Evolutionary conservation across 2,888 invertebrate species (phyloP).

Genomic region (Andrena marginata): DNA sequence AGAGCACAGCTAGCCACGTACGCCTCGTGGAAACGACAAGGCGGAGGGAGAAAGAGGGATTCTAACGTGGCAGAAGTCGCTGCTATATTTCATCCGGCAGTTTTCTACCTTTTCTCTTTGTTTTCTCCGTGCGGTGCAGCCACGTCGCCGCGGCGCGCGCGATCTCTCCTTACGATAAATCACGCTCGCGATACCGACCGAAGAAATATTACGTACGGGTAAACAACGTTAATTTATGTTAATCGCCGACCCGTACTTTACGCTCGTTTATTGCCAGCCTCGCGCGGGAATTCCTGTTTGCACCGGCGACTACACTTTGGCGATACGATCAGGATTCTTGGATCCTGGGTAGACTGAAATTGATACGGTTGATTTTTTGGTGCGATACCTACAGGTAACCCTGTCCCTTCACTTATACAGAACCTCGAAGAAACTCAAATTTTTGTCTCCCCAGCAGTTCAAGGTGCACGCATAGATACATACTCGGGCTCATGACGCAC

Average conservation of each 20-base stretch:
- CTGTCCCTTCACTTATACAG: neutral
- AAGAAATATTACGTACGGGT: constrained; percentile 50
- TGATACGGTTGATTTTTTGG: constrained; percentile 12
- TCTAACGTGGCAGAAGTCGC: constrained; percentile 48
- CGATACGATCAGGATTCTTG: constrained; percentile 18
- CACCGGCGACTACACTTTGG: constrained; percentile 27
- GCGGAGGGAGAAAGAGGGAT: constrained; percentile 19
- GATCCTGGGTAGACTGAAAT: constrained; percentile 8
- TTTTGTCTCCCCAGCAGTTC: neutral
- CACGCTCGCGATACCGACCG: constrained; percentile 42
- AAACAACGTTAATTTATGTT: constrained; percentile 64
- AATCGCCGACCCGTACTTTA: constrained; percentile 46
- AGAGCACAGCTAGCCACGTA: constrained; percentile 23
- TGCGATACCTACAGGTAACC: constrained; percentile 2
- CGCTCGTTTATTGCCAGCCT: constrained; percentile 48
- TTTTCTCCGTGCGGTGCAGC: constrained; percentile 19
- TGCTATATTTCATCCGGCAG: constrained; percentile 49
- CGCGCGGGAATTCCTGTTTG: constrained; percentile 27
- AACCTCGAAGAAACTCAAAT: neutral
- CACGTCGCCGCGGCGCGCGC: constrained; percentile 3
- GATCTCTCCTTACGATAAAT: constrained; percentile 60
- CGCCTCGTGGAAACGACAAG: neutral
- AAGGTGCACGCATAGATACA: neutral
- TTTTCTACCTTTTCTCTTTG: constrained; percentile 53
- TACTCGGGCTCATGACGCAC: neutral